Conservation (phyloP, 1,140 invertebrate genomes). For the Plectus sambesii region DNA sequence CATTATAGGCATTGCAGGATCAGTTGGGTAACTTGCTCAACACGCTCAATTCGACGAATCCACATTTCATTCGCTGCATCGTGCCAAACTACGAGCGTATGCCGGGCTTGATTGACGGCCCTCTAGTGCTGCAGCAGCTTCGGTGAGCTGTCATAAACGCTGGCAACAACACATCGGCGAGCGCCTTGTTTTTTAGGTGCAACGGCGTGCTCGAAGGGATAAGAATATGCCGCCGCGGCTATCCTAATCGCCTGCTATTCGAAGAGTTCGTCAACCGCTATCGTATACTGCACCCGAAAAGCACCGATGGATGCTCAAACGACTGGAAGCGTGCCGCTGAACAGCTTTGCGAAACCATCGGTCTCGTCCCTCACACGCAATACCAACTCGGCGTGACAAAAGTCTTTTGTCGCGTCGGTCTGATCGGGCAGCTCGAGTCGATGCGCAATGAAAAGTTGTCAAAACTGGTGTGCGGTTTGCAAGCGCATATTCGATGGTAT, state of each 20-base stretch:
- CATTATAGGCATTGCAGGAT: constrained; percentile 22
- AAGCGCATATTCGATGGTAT: constrained; percentile 35
- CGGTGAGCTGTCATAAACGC: constrained; percentile 71
- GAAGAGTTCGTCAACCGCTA: constrained; percentile 69
- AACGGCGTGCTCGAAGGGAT: constrained; percentile 89
- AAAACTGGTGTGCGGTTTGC: constrained; percentile 21
- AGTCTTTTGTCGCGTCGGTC: constrained; percentile 39
- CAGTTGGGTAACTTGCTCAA: constrained; percentile 34
- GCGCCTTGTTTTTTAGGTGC: constrained; percentile 22
- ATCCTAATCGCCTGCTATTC: constrained; percentile 83
- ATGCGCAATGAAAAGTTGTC: constrained; percentile 23
- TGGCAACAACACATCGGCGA: neutral
- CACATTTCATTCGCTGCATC: constrained; percentile 67
- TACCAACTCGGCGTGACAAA: constrained; percentile 33
- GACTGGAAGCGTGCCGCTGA: constrained; percentile 11
- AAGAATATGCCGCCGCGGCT: constrained; percentile 81
- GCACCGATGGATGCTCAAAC: no score
- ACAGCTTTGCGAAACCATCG: constrained; percentile 16
- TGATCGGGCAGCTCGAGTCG: constrained; percentile 34
- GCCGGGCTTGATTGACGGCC: constrained; percentile 85
- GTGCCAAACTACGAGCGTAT: constrained; percentile 91
- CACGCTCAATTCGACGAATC: constrained; percentile 30
- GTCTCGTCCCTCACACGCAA: constrained; percentile 18
- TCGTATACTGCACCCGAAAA: no score
- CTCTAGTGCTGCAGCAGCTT: constrained; percentile 81